Percentiles rank a stretch among this genome's conserved stretches.
These are phyloP conservation scores for Dallia pectoralis DNA, from an alignment of 2,797 vertebrate species.

Conservation along the genomic window DNA sequence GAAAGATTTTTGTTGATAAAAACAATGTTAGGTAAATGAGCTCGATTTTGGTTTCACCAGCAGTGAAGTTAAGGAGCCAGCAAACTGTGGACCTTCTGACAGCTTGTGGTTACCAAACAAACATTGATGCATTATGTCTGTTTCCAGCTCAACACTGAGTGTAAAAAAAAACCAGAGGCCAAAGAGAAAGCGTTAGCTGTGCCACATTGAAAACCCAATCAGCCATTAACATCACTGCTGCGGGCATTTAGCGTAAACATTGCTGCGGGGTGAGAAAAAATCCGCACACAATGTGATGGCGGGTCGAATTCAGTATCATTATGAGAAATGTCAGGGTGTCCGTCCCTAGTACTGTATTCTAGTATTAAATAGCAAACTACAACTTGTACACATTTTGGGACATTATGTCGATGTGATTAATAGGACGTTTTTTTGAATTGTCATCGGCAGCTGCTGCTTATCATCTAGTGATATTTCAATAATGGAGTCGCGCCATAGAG, in stretches of 20 bases:
- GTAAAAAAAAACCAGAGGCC: background rate
- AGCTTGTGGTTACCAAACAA: background rate
- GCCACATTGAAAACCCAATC: background rate
- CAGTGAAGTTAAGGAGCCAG: background rate
- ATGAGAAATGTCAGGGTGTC: background rate
- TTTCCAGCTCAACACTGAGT: constrained; percentile 6
- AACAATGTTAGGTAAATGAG: background rate
- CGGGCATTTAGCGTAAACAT: background rate
- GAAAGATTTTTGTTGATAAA: background rate
- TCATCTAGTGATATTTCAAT: too few species aligned
- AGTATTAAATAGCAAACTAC: background rate
- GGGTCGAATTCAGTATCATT: constrained; percentile 1
- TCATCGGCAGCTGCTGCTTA: background rate
- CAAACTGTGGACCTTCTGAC: background rate
- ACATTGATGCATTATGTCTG: background rate
- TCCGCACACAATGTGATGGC: background rate
- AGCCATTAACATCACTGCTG: constrained; percentile 3
- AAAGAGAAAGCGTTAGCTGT: background rate
- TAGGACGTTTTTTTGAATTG: background rate
- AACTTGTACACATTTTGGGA: too few species aligned
- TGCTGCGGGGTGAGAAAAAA: background rate
- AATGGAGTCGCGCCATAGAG: background rate
- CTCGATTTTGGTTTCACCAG: too few species aligned
- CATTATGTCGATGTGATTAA: background rate
- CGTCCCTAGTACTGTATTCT: constrained; percentile 1